Base-by-base conservation (phyloP, 2,888 invertebrate genomes). In the Nomada ferruginata region DNA sequence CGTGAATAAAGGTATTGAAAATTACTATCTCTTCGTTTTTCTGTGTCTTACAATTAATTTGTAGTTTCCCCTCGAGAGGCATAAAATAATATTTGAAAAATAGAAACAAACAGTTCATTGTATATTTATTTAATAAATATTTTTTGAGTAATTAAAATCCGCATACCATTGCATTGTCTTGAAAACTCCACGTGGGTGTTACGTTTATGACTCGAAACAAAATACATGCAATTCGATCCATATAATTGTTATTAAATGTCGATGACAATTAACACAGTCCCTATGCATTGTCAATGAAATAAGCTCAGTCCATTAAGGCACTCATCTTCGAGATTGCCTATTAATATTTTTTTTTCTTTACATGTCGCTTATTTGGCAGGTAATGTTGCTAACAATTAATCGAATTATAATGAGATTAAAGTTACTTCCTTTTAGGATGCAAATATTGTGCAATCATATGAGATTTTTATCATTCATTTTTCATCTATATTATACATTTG, bases 281-380 rank as follows among this genome's bases (percentile, higher is more conserved):
- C 10, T 29, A 26, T 64, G 59, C 59, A 61, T 81, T 74, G 29
- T 36, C 64, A 63, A 55, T 81, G 55, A 63, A 79, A 64, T 75
- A 76, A 74, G 65, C 26, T 69, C 64, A 23, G 59, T 79, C 76
- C 82, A 82, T 60, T 87, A 87, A 87, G 87, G 87, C 87, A 89
- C 87, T 87, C 83, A 74, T 71, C 59, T 69, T 77, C 68, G 81
- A 89, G 77, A 76, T 79, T 86, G 85, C 71, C 50, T 72, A n/a
- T 61, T 66, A 55, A 79, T 63, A 75, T 29, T 29, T 70, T 52
- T 68, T 78, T 68, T 78, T 36, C 36, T 36, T 36, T 36, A 36
- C 5, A 36, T 36, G 9, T 29, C 50, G n/a, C 36, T 53, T 66
- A 26, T 77, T 71, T 61, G 65, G 65, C 65, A 79, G 75, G 64